Evolutionary conservation across 2,888 invertebrate species (phyloP).

Genomic region (Agrilus cyanescens): DNA sequence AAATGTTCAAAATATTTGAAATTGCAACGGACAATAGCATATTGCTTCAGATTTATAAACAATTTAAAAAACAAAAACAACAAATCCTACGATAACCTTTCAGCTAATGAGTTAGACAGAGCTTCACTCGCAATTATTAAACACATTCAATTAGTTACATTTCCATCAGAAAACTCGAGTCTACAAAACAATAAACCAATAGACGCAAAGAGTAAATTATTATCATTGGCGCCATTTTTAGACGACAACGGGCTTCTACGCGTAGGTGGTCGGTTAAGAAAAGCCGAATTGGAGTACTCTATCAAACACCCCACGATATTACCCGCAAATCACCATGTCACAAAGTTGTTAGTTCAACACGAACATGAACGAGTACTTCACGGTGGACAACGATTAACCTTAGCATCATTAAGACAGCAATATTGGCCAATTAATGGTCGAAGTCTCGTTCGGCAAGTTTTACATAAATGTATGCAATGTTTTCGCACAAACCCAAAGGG

Average conservation of each 20-base stretch:
- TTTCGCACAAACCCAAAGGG: slow-evolving; percentile 10
- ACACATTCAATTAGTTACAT: background rate
- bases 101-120: background rate
- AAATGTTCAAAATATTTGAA: background rate
- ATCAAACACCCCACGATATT: slow-evolving; percentile 17
- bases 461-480: slow-evolving; percentile 10
- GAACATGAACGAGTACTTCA: slow-evolving; percentile 15
- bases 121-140: background rate
- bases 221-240: slow-evolving; percentile 16
- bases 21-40: background rate
- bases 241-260: slow-evolving; percentile 16
- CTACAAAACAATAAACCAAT: too few species aligned
- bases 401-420: slow-evolving; percentile 10
- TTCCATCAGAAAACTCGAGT: too few species aligned
- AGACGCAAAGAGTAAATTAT: slow-evolving; percentile 8
- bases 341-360: slow-evolving; percentile 17
- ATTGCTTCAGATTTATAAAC: too few species aligned
- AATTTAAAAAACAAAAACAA: too few species aligned
- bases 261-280: slow-evolving; percentile 18
- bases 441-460: slow-evolving; percentile 3
- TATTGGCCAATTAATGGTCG: slow-evolving; percentile 10
- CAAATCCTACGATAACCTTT: background rate
- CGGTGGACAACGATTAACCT: slow-evolving; percentile 17
- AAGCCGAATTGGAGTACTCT: slow-evolving; percentile 3
- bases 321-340: slow-evolving; percentile 16